Conservation (phyloP, 1,140 invertebrate species). For the Cotesia vestalis region DNA sequence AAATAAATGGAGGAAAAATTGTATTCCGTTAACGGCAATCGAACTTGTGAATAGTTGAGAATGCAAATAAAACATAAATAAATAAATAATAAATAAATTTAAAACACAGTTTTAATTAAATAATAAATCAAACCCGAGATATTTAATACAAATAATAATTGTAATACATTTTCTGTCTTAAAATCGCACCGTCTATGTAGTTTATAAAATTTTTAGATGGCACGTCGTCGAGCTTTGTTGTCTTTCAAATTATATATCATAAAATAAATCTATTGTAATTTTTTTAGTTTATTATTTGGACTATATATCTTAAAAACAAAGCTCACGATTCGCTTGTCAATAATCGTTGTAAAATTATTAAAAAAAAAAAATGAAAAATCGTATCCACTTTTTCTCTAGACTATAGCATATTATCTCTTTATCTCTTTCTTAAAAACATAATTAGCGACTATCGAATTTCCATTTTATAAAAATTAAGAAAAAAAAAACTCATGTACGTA, state of each 20-base stretch:
- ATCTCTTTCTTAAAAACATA: conserved; percentile 11
- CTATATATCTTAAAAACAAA: conserved; percentile 2
- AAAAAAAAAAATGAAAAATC: conserved; percentile 26
- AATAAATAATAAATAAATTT: too few relatives aligned
- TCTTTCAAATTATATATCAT: background rate
- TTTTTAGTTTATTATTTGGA: too few relatives aligned
- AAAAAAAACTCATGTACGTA: background rate
- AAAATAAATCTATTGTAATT: too few relatives aligned
- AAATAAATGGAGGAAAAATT: background rate
- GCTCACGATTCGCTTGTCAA: conserved; percentile 39
- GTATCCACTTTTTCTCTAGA: conserved; percentile 41
- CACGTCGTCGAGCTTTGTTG: conserved; percentile 38
- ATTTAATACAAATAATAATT: conserved; percentile 18
- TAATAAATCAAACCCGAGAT: conserved; percentile 17
- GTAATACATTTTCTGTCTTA: conserved; percentile 40
- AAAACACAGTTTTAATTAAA: background rate
- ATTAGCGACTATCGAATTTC: background rate
- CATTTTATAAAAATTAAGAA: background rate
- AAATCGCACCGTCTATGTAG: conserved; percentile 45
- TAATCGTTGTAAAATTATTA: conserved; percentile 44
- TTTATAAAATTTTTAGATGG: conserved; percentile 40
- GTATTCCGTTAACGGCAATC: conserved; percentile 5
- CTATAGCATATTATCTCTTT: conserved; percentile 40
- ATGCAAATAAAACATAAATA: background rate
- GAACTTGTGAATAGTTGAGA: conserved; percentile 7